phyloP scores from a whole-genome alignment of 2,113 vertebrate genomes.

The Alethe castanea region DNA sequence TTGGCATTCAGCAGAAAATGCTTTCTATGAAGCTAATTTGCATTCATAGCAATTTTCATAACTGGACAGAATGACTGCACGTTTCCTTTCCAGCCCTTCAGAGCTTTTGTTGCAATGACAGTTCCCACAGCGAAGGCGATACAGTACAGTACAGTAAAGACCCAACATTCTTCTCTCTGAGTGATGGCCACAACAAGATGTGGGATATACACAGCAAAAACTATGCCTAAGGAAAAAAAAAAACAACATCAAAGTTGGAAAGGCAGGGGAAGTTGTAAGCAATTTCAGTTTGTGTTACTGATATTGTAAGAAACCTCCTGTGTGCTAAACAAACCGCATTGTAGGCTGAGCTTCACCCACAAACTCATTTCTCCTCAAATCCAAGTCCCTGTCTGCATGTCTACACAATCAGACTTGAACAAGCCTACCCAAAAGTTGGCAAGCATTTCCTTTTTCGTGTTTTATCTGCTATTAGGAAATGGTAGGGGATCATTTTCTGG shows the following conservation, averaged over 20 bases:
- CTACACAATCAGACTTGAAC: not conserved
- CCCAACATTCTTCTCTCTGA: not conserved
- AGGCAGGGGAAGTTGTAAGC: not conserved
- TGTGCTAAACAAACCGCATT: not conserved
- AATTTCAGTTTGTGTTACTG: not conserved
- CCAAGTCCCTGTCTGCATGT: not conserved
- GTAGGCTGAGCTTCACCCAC: not conserved
- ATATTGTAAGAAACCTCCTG: not conserved
- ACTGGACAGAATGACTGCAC: not conserved
- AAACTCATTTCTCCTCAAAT: not conserved
- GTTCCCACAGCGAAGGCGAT: not conserved
- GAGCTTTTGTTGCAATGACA: conserved; percentile 32
- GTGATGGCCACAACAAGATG: not conserved
- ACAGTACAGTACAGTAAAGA: not conserved
- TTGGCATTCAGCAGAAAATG: not conserved
- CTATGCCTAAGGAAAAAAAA: not conserved
- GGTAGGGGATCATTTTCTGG: not conserved
- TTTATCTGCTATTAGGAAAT: not conserved
- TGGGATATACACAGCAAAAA: not conserved
- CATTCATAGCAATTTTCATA: conserved; percentile 30
- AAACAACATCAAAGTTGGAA: not conserved
- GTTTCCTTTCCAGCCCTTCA: not conserved
- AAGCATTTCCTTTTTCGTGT: not conserved
- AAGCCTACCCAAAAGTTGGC: not conserved
- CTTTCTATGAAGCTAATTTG: conserved; percentile 1